Base-by-base conservation (phyloP, 2,888 invertebrate species). In the Phasia obesa region DNA sequence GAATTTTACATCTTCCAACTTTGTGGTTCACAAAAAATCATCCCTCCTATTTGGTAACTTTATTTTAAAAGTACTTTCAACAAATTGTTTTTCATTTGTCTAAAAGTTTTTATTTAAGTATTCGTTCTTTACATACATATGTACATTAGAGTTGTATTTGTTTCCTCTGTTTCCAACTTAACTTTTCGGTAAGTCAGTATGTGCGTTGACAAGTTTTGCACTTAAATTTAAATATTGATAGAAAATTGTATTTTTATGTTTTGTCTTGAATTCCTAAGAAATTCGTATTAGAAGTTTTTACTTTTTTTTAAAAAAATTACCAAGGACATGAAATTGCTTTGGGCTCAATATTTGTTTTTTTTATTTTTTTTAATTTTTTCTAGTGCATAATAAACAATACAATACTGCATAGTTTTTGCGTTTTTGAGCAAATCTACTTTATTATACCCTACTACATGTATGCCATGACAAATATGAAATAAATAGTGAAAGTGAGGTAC, bases 281-380 rank as follows among this genome's bases (percentile, higher is more conserved):
- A 51, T 59, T 67, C 27, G 19, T 59, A 44, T 64, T 67, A 19
- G 17, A 67, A 64, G 57, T 44, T 64, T 65, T 21, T 78, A n/a
- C n/a, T n/a, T n/a, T n/a, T n/a, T n/a, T n/a, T n/a, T n/a, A n/a
- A n/a, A n/a, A 19, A 27, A 65, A 49, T 59, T 78, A 49, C 57
- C 78, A 78, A 79, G 78, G 78, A 65, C 78, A 73, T 49, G 13
- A 71, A 64, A 73, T 79, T 65, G 38, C 59, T 59, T 65, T 65
- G 78, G 38, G 9, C 59, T 65, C 9, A 31, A 49, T 62, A 49
- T 65, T 74, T 65, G 11, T 60, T 60, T 71, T n/a, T n/a, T n/a
- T n/a, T n/a, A n/a, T n/a, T n/a, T n/a, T n/a, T n/a, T n/a, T 42
- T 21, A 11, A 38, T 7, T 11, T 38, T 47, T 47, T 47, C 7